These are phyloP conservation scores for Lycodopsis pacificus DNA, from an alignment of 2,797 vertebrate genomes.

Conservation along the genomic window DNA sequence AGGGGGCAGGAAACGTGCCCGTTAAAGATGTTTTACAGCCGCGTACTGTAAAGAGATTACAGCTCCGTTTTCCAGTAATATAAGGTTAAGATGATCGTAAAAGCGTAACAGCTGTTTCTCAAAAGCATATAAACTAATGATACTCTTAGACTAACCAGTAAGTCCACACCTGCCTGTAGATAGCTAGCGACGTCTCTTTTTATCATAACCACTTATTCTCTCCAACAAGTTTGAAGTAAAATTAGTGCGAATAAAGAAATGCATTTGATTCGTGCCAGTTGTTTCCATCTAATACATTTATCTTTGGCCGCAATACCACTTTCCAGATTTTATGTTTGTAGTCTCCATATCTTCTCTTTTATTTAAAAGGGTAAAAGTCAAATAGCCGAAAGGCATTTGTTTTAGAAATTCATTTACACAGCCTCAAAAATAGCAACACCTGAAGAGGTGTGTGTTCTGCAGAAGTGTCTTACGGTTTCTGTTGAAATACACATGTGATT, in stretches of 20 bases:
- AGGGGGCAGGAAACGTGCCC: neutral
- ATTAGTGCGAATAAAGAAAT: neutral
- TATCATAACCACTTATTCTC: neutral
- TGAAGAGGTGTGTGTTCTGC: neutral
- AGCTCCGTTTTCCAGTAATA: neutral
- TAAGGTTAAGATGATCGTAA: neutral
- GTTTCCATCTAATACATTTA: neutral
- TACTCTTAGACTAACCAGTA: neutral
- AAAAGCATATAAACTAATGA: neutral
- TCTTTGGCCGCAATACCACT: neutral
- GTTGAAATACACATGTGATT: slow-evolving; percentile 8
- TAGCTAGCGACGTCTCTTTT: neutral
- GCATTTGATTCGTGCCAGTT: neutral
- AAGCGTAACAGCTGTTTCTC: slow-evolving; percentile 3
- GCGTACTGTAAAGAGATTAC: neutral
- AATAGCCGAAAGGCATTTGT: neutral
- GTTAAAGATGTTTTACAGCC: slow-evolving; percentile 17
- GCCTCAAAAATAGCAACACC: neutral
- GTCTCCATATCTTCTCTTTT: neutral
- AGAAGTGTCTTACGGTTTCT: neutral
- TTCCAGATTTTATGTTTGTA: neutral
- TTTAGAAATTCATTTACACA: neutral
- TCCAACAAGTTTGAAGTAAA: neutral
- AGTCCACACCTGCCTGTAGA: neutral
- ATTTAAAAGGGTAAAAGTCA: neutral